phyloP scores from a whole-genome alignment of 2,113 vertebrate species.

The Gnathonemus longibarbis region DNA sequence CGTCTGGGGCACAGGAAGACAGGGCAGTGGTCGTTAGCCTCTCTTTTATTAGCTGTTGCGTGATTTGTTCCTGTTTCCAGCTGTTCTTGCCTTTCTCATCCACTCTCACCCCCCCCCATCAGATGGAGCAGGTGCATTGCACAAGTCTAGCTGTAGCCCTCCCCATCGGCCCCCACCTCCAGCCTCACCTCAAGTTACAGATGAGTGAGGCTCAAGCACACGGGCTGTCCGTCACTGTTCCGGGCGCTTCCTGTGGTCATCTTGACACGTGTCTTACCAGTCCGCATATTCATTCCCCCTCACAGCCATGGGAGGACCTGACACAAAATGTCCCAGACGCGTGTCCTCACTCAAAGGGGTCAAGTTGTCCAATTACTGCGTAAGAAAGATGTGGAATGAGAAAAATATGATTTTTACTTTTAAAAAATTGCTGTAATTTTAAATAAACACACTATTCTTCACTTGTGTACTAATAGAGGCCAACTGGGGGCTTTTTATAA shows the following conservation, averaged over 20 bases:
- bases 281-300: not conserved
- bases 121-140: slow-evolving; percentile 92
- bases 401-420: not conserved
- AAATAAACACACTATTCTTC: not conserved
- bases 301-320: not conserved
- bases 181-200: slow-evolving; percentile 83
- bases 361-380: not conserved
- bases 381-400: not conserved
- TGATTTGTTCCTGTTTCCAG: slow-evolving; percentile 94
- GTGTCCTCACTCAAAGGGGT: not conserved
- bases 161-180: not conserved
- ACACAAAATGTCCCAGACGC: not conserved
- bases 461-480: not conserved
- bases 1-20: slow-evolving; percentile 77
- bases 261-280: slow-evolving; percentile 36
- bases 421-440: not conserved
- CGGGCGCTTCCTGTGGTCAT: slow-evolving; percentile 60
- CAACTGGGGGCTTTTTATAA: not conserved
- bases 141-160: slow-evolving; percentile 61
- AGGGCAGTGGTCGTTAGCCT: slow-evolving; percentile 73
- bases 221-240: slow-evolving; percentile 91
- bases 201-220: slow-evolving; percentile 93
- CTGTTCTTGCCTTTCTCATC: slow-evolving; percentile 62
- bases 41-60: slow-evolving; percentile 93
- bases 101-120: slow-evolving; percentile 49